Evolutionary conservation across 2,797 vertebrate genomes (phyloP).

Genomic region (Phaenicophaeus curvirostris): DNA sequence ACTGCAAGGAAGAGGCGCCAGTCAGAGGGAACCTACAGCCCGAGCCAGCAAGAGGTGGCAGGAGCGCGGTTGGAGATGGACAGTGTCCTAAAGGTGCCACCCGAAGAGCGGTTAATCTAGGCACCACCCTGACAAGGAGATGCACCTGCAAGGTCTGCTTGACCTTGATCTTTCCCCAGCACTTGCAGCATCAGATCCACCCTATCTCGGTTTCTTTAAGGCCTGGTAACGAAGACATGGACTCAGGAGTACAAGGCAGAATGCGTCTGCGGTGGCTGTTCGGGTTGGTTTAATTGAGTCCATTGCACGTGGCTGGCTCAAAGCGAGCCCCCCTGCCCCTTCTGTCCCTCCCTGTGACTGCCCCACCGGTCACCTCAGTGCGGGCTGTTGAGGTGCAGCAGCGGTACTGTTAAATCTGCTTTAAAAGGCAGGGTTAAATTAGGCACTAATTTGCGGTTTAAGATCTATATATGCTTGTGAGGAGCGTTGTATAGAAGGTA

Average conservation of each 20-base stretch:
- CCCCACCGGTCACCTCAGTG: rapidly evolving
- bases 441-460: neutral
- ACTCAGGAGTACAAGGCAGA: neutral
- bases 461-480: neutral
- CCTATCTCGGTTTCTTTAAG: neutral
- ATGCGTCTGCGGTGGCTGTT: rapidly evolving
- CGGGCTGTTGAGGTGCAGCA: neutral
- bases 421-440: neutral
- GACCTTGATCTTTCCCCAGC: neutral
- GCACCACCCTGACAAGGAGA: neutral
- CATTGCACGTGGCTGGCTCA: neutral
- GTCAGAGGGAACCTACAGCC: slow-evolving; percentile 98
- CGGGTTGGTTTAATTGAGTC: neutral
- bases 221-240: neutral
- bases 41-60: slow-evolving; percentile 95
- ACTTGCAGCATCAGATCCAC: neutral
- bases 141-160: neutral
- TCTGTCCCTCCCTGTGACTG: neutral
- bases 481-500: neutral
- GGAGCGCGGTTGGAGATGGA: slow-evolving; percentile 98
- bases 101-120: slow-evolving; percentile 95
- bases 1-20: slow-evolving; percentile 94
- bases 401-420: neutral
- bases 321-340: neutral
- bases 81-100: slow-evolving; percentile 96